Percentiles rank a stretch among this genome's conserved stretches.
Conservation (phyloP, 2,888 invertebrate genomes). For the Disparrhopalites patrizii region DNA sequence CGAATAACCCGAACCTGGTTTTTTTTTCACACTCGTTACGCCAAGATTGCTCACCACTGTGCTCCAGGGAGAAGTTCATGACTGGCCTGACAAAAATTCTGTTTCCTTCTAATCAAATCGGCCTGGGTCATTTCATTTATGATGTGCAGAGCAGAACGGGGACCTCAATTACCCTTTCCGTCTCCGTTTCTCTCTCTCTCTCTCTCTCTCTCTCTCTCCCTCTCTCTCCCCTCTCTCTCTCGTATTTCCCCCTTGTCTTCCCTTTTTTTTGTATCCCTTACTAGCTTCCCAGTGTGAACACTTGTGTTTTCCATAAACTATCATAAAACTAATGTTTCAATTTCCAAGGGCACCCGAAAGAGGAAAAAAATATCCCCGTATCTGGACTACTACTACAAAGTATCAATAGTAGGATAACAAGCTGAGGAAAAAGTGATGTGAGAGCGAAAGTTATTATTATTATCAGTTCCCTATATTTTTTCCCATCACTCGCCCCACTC, state of each 20-base stretch:
- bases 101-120: constrained; percentile 41
- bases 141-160: constrained; percentile 32
- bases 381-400: too few relatives aligned
- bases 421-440: too few relatives aligned
- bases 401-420: neutral
- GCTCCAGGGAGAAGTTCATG: constrained; percentile 22
- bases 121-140: constrained; percentile 43
- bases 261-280: too few relatives aligned
- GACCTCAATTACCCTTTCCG: constrained; percentile 34
- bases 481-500: too few relatives aligned
- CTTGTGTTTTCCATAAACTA: constrained; percentile 12
- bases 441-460: too few relatives aligned
- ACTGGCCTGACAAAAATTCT: constrained; percentile 27
- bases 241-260: constrained; percentile 9
- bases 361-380: too few relatives aligned
- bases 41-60: constrained; percentile 14
- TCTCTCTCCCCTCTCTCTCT: too few relatives aligned
- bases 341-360: neutral
- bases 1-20: constrained; percentile 38
- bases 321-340: constrained; percentile 10
- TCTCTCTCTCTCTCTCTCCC: constrained; percentile 30
- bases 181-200: constrained; percentile 21
- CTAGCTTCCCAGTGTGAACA: too few relatives aligned
- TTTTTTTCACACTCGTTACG: constrained; percentile 35
- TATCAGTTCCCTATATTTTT: neutral